phyloP scores from a whole-genome alignment of 2,888 invertebrate genomes.

The Antitype chi region DNA sequence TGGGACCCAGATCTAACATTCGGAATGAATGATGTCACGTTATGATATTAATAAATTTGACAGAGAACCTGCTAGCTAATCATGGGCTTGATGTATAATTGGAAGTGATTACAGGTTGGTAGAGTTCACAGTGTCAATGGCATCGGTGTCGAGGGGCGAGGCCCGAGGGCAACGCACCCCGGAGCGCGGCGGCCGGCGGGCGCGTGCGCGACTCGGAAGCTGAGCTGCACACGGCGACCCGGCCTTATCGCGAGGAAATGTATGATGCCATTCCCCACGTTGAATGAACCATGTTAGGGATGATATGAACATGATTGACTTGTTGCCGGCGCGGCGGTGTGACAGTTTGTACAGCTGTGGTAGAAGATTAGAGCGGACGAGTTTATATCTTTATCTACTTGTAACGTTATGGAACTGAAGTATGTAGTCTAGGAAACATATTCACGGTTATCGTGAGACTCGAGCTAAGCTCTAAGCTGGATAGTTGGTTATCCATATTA shows the following conservation, averaged over 20 bases:
- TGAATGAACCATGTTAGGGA: constrained; percentile 21
- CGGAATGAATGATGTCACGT: background rate
- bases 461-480: background rate
- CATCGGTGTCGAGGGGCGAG: constrained; percentile 52
- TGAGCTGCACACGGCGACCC: constrained; percentile 13
- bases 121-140: constrained; percentile 62
- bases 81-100: background rate
- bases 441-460: background rate
- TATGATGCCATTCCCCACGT: constrained; percentile 16
- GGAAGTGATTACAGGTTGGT: constrained; percentile 4
- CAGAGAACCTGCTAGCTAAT: background rate
- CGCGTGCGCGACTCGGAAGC: constrained; percentile 41
- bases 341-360: background rate
- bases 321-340: background rate
- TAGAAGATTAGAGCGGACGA: background rate
- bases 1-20: too few species aligned
- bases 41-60: background rate
- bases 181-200: constrained; percentile 6
- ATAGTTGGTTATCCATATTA: background rate
- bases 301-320: background rate
- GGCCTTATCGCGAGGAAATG: constrained; percentile 42
- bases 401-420: background rate
- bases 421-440: background rate
- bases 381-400: background rate
- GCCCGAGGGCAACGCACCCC: constrained; percentile 62